Base-by-base conservation (phyloP, 2,888 invertebrate genomes). In the Sesamia inferens region DNA sequence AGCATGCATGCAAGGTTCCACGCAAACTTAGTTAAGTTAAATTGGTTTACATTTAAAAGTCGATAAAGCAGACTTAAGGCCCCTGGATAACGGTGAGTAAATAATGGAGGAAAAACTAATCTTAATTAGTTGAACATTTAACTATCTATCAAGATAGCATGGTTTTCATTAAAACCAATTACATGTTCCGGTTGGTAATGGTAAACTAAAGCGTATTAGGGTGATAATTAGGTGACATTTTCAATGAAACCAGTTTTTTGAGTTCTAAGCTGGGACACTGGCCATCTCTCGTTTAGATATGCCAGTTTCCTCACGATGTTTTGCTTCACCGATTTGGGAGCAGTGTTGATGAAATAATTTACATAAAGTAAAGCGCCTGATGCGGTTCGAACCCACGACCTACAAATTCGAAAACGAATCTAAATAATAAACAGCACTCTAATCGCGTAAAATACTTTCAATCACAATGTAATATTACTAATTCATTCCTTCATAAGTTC, bases 41-140 rank as follows among this genome's bases (percentile, higher is more conserved):
- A 87, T 87, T 87, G 82, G 85, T 84, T 87, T 84, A 84, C 82
- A 84, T 85, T 87, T 87, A 82, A 85, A 86, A 85, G 75, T 86
- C 84, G 79, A 86, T 86, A 86, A 86, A 82, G 70, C 79, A 58
- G 71, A 71, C 69, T 78, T 75, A 73, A 74, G 62, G 77, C 48
- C 57, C 71, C 63, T 84, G 79, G 84, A 84, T 81, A 83, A 74
- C 73, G 51, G 67, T 51, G 59, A 78, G 74, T 82, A 76, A 82
- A 84, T 82, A 83, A 85, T 81, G 78, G 51, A 57, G 70, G 73
- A 73, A 81, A 79, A 79, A 79, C 63, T 79, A 74, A 58, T 22
- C 61, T 76, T 78, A 78, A 74, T 78, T 83, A 58, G 62, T 75
- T 68, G 24, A 73, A 58, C 68, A 64, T 61, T 79, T 76, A 70